Percentiles rank a stretch among this genome's conserved stretches.
These are phyloP conservation scores for Laodelphax striatellus DNA, from an alignment of 1,140 invertebrate genomes.

Conservation along the genomic window DNA sequence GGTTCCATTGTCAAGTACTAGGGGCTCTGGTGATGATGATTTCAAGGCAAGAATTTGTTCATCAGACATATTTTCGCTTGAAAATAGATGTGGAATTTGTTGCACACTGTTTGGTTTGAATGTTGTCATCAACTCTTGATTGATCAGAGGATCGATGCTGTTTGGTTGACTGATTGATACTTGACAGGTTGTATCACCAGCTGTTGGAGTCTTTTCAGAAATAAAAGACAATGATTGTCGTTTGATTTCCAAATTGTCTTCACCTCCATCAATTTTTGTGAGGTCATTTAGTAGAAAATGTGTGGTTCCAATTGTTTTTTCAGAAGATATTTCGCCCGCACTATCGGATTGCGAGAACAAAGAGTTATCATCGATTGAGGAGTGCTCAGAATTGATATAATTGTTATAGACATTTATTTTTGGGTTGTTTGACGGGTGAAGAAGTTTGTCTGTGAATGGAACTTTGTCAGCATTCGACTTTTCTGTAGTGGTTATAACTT, in stretches of 20 bases:
- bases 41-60: slow-evolving; percentile 20
- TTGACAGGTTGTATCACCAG: not conserved
- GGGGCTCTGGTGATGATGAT: slow-evolving; percentile 13
- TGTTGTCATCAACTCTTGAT: not conserved
- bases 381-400: too few species aligned
- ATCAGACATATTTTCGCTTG: slow-evolving; percentile 19
- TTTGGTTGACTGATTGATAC: slow-evolving; percentile 12
- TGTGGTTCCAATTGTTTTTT: too few species aligned
- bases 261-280: too few species aligned
- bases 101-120: not conserved
- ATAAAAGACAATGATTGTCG: not conserved
- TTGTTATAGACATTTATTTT: too few species aligned
- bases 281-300: too few species aligned
- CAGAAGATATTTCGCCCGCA: too few species aligned
- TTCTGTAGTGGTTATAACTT: slow-evolving; percentile 12
- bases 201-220: not conserved
- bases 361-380: too few species aligned
- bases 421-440: too few species aligned
- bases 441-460: too few species aligned
- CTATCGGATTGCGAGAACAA: too few species aligned
- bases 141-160: slow-evolving; percentile 8
- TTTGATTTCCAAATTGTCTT: too few species aligned
- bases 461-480: not conserved
- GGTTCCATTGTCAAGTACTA: slow-evolving; percentile 4
- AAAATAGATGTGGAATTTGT: not conserved